Base-by-base conservation (phyloP, 2,888 invertebrate species). In the Noctuana brunneofusca region DNA sequence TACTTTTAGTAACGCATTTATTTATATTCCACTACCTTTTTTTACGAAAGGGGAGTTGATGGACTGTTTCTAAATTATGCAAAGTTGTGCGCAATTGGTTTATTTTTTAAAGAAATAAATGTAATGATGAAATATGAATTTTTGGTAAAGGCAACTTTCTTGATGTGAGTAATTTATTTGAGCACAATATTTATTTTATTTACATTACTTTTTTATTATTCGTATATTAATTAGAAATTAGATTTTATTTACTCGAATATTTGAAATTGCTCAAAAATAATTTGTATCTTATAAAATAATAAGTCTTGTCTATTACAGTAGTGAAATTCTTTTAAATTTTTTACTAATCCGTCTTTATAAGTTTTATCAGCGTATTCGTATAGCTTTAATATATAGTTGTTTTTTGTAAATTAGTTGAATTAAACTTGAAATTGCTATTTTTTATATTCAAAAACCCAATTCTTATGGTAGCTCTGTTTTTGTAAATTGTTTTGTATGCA, bases 1-100 rank as follows among this genome's bases (percentile, higher is more conserved):
- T 66, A 69, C 71, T 66, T 67, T 68, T 74, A 73, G 69, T 69
- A 74, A 75, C 80, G 84, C 81, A 86, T 87, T 87, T 86, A 86
- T 78, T 75, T 81, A 73, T 75, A 74, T 66, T 22, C 20, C 14
- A 55, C 52, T 52, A 32, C 24, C 46, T 43, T 41, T 41, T 27
- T 59, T 53, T 18, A 27, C 20, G 30, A 12, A n/a, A 43, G 14
- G 6, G 11, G 6, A 6, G 30, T 32, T 32, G 9, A 52, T 43
- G 52, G 5, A 30, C 11, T 59, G 50, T 24, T 58, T 50, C 27
- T 35, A 22, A 35, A 18, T 38, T 54, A 43, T 14, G 43, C 6
- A 1, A 14, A 43, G 1, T 11, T 35, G 6, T 8, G 18, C 18
- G 18, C 18, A 43, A 38, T 11, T 32, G 30, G 1, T 32, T 11